Base-by-base conservation (phyloP, 2,888 invertebrate genomes). In the Abrostola tripartita region DNA sequence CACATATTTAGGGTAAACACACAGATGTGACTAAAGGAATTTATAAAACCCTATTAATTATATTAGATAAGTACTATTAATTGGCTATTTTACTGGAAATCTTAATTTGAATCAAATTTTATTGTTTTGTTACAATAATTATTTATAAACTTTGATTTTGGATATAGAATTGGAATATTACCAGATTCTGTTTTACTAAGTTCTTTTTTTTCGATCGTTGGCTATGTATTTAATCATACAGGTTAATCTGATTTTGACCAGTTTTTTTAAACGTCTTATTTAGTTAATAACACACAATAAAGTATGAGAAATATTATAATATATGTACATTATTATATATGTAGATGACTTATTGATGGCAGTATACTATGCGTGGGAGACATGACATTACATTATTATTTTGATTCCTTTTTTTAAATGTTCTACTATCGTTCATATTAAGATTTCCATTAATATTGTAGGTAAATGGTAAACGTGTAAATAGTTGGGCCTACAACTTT, bases 401-500 rank as follows among this genome's bases (percentile, higher is more conserved):
- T 24, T 24, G 1, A 24, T 24, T 24, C 24, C 24, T 40, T 40
- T 5, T 9, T 7, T 8, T 40, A 40, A 11, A 10, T 11, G 11
- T 40, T 10, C 9, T 4, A n/a, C n/a, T n/a, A n/a, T 35, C 9
- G 47, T 49, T 51, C 55, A 47, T 65, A 79, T 69, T 79, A 68
- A 74, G 51, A 64, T 73, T 82, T 81, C 82, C 83, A 82, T 62
- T 78, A 82, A 76, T 71, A 73, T 78, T 68, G 82, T 87, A 88
- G 85, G 83, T 87, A 83, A 83, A 81, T 76, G 71, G 82, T 86
- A 81, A 83, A 82, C 74, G 75, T 92, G 91, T 92, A 92, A 82
- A 91, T 92, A 92, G 78, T 85, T 81, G 83, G 85, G 88, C 90
- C 88, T 89, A 89, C 85, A 81, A 83, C 81, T 85, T 80, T 88